A percentile compares a stretch with the other conserved stretches of the same genome.
Evolutionary conservation across 2,888 invertebrate genomes (phyloP).

Genomic region (Acholoe squamosa): DNA sequence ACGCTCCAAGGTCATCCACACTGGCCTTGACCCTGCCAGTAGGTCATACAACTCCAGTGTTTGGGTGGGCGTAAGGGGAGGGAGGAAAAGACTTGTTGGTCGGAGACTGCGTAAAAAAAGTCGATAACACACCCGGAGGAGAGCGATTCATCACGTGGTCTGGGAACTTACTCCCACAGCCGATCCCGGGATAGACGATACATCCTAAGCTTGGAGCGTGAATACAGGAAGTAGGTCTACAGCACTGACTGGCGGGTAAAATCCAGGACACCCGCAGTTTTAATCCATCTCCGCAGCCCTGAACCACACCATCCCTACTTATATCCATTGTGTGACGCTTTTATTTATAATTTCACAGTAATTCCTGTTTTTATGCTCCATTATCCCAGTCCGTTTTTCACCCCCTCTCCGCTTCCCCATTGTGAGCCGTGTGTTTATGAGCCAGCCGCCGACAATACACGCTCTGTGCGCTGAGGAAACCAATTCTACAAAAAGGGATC

Average conservation of each 20-base stretch:
- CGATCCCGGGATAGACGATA: neutral
- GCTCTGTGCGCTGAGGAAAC: neutral
- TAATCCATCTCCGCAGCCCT: neutral
- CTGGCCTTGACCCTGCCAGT: neutral
- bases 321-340: neutral
- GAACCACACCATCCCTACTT: neutral
- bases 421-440: neutral
- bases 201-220: neutral
- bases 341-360: neutral
- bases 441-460: neutral
- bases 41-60: neutral
- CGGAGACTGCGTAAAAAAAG: neutral
- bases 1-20: constrained; percentile 4
- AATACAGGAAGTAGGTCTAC: neutral
- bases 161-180: neutral
- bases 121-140: neutral
- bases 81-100: constrained; percentile 22
- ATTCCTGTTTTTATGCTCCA: neutral
- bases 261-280: neutral
- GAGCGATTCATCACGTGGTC: constrained; percentile 20
- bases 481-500: neutral
- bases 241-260: neutral
- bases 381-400: neutral
- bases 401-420: neutral
- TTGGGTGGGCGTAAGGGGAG: neutral